Evolutionary conservation across 2,113 vertebrate genomes (phyloP).

Genomic region (Tamias sibiricus): DNA sequence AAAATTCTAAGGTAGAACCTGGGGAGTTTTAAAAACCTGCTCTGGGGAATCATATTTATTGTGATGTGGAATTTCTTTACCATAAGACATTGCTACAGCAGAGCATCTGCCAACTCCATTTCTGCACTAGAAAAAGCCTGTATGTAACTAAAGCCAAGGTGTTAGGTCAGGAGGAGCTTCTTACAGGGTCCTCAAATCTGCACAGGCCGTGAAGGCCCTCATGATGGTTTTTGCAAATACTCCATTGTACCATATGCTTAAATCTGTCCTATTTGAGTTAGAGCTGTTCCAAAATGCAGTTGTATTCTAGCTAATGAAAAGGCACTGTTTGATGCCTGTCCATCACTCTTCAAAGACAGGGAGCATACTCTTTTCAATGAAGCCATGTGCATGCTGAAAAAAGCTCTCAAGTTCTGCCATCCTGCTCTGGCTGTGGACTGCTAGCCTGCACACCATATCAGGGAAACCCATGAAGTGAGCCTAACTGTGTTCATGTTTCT

Average conservation of each 20-base stretch:
- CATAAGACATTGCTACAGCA: not conserved
- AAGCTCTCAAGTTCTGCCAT: not conserved
- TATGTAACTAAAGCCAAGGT: not conserved
- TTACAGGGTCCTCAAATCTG: not conserved
- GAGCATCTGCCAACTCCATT: not conserved
- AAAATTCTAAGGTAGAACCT: not conserved
- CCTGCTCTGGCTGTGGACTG: not conserved
- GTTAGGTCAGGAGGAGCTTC: not conserved
- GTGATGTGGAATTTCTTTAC: not conserved
- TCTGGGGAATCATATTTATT: not conserved
- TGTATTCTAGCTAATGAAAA: not conserved
- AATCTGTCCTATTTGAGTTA: not conserved
- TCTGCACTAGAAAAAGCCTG: not conserved
- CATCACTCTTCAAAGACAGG: not conserved
- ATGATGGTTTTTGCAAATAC: slow-evolving; percentile 11
- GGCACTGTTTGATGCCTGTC: not conserved
- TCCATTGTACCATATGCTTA: not conserved
- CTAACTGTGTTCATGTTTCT: not conserved
- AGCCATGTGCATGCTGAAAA: not conserved
- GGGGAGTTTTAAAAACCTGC: not conserved
- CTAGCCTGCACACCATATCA: not conserved
- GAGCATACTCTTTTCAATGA: not conserved
- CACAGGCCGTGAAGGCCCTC: not conserved
- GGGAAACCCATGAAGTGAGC: not conserved
- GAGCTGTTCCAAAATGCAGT: not conserved